Base-by-base conservation (phyloP, 37 sponge, comb jelly and placozoan genomes). In the Tethya wilhelma region DNA sequence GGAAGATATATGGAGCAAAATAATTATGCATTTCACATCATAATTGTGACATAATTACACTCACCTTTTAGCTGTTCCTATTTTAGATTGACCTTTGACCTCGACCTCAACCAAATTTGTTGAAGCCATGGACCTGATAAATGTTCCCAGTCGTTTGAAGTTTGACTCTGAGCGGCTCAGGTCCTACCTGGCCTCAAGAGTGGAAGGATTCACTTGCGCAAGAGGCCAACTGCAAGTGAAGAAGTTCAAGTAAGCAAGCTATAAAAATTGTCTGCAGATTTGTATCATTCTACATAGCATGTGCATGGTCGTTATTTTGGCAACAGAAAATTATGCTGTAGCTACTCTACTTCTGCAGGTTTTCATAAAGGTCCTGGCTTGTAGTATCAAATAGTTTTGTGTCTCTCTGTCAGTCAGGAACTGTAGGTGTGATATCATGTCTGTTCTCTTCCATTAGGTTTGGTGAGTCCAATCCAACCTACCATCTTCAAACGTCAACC, bases 401-500 rank as follows among this genome's bases (percentile, higher is more conserved):
- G 63, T n/a, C 22, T 60, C 6, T 60, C n/a, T n/a, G n/a, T 4
- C 36, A 66, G 7, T 32, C 26, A 2, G 6, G 5, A 33, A 5
- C 4, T 5, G 22, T 66, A 22, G n/a, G n/a, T n/a, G n/a, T n/a
- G n/a, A n/a, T n/a, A n/a, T n/a, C n/a, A n/a, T n/a, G 30, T 37
- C 55, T 25, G 6, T 60, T n/a, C 28, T 73, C 30, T 25, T 36
- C 25, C 30, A 26, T 17, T 57, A 90, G 87, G 22, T 77, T 83
- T 67, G 95, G 95, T 37, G 74, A 94, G 46, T 94, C 95, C 0
- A 94, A 94, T 60, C 95, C 95, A 0, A 94, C 95, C 44, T 94
- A 88, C 63, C 75, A 74, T 53, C 60, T 94, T n/a, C 38, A 58
- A 20, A 66, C 83, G n/a, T 55, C 76, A 63, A 6, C 59, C n/a